These are phyloP conservation scores for Ginglymostoma cirratum DNA, from an alignment of 2,113 vertebrate species.

Conservation along the genomic window DNA sequence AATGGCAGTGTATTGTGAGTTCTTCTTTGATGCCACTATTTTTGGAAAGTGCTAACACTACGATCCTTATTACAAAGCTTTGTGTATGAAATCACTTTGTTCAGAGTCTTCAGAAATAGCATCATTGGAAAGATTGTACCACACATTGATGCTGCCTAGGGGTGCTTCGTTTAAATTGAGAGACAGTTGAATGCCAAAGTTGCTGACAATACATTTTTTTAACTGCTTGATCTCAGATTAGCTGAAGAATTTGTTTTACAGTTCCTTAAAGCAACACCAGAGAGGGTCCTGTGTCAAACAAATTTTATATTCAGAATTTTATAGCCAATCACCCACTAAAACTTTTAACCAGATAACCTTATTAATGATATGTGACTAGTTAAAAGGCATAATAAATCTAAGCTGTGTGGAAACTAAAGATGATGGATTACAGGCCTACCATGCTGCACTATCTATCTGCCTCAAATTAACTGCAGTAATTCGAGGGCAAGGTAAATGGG, in stretches of 20 bases:
- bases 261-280: not conserved
- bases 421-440: not conserved
- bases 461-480: not conserved
- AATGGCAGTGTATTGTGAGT: not conserved
- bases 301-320: not conserved
- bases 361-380: not conserved
- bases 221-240: not conserved
- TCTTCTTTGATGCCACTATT: not conserved
- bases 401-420: not conserved
- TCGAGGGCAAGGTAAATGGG: not conserved
- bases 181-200: not conserved
- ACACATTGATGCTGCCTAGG: not conserved
- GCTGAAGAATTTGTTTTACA: not conserved
- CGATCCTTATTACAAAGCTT: not conserved
- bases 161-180: not conserved
- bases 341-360: conserved; percentile 16
- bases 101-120: not conserved
- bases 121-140: not conserved
- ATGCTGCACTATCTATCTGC: not conserved
- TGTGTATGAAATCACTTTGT: not conserved
- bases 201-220: not conserved
- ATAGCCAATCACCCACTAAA: not conserved
- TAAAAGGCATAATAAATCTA: not conserved
- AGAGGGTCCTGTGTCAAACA: not conserved
- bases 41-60: not conserved